Evolutionary conservation across 2,113 vertebrate species (phyloP).

Genomic region (Microcebus tavaratra): DNA sequence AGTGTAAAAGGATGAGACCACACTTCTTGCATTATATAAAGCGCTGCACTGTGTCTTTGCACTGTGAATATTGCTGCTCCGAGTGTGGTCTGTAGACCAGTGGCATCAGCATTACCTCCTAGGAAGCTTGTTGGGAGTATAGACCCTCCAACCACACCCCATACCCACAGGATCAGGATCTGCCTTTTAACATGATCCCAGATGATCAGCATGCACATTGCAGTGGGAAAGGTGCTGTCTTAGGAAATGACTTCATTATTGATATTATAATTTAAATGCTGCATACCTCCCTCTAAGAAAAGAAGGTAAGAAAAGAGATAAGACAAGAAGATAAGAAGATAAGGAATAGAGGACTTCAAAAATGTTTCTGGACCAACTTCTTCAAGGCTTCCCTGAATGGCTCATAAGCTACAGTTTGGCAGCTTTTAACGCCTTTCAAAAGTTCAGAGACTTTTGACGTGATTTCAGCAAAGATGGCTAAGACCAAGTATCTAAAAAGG

Average conservation of each 20-base stretch:
- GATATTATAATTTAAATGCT: neutral
- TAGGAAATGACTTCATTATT: neutral
- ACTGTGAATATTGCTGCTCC: neutral
- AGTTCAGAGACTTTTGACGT: neutral
- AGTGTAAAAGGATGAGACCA: neutral
- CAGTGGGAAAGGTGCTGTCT: neutral
- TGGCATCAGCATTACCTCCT: neutral
- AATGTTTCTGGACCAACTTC: neutral
- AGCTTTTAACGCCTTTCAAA: neutral
- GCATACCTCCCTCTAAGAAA: neutral
- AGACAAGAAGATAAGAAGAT: neutral
- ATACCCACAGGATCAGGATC: neutral
- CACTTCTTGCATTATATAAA: neutral
- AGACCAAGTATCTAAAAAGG: neutral
- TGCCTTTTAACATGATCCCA: neutral
- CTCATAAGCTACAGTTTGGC: neutral
- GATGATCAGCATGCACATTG: accelerated
- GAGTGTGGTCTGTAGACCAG: neutral
- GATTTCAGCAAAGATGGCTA: slow-evolving; percentile 12
- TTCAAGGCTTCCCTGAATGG: neutral
- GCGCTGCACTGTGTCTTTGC: neutral
- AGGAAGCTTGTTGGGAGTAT: neutral
- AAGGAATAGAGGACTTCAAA: neutral
- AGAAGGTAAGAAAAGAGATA: neutral
- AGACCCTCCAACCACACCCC: neutral